Evolutionary conservation across 2,888 invertebrate species (phyloP), one percentile per base, ranked within the genome.

Genomic region (Plagodis dolabraria): DNA sequence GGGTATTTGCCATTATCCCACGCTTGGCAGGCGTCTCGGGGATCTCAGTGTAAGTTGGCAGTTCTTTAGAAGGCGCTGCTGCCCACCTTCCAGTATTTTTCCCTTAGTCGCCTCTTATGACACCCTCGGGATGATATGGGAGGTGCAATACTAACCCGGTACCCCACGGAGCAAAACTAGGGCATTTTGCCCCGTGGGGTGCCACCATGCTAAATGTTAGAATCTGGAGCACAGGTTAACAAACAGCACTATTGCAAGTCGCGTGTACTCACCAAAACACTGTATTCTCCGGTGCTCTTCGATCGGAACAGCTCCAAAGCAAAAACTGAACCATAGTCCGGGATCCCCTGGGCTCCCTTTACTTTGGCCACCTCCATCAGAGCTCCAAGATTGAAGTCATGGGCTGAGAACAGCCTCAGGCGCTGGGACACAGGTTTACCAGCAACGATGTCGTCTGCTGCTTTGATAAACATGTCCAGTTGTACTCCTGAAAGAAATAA

Each of bases 331-430:
- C 87, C 92, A 34, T 91, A 92, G 10, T 89, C 88, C 0, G 92
- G 92, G 5, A 90, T 85, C 51, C 72, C 70, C 12, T 75, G 64
- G 35, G 85, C 77, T 0, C 69, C 75, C 34, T 71, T 67, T 6
- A 86, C 82, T 34, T 64, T 74, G 10, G 86, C 71, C 0, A 85
- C 89, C 1, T 86, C 87, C 89, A 92, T 89, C 22, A 92, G 60
- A 0, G 89, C 75, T 0, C 92, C 92, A 6, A 92, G 75, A 70
- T 92, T 92, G 79, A 89, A 92, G 74, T 92, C 92, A 51, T 92
- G 91, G 0, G 83, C 76, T 0, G 92, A 91, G 72, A 78, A 81
- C 51, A 89, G 60, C 0, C 80, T 70, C 33, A 92, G 70, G 0
- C 76, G 75, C 47, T 86, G 80, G 4, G 69, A 59, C 0, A 86